These are phyloP conservation scores for Cerceris ruficornis DNA, from an alignment of 2,888 invertebrate species.

Conservation along the genomic window DNA sequence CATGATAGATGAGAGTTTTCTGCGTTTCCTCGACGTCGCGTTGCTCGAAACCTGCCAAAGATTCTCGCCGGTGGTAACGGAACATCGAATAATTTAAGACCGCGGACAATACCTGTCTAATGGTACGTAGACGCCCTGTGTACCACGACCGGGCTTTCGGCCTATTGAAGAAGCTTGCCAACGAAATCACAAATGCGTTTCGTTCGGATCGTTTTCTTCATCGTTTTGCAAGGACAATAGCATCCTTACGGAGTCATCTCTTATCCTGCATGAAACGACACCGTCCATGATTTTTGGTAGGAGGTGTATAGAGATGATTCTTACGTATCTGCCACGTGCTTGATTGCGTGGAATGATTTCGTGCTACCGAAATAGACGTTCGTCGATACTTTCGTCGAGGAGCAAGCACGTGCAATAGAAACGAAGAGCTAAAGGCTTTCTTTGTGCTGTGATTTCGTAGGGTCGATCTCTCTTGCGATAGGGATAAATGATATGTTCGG, in stretches of 20 bases:
- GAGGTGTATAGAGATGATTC: background rate
- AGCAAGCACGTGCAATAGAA: constrained; percentile 35
- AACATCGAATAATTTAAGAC: constrained; percentile 73
- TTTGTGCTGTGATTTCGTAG: constrained; percentile 1
- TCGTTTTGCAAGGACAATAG: background rate
- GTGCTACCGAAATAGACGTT: constrained; percentile 32
- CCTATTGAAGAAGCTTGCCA: constrained; percentile 37
- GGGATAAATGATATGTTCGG: no score
- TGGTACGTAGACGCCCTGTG: constrained; percentile 19
- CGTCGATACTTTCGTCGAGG: constrained; percentile 22
- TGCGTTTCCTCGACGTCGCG: constrained; percentile 73
- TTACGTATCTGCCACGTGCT: constrained; percentile 31
- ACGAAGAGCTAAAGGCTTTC: background rate
- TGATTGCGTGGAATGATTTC: constrained; percentile 26
- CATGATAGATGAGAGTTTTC: constrained; percentile 79
- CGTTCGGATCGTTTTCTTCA: background rate
- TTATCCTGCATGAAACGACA: background rate
- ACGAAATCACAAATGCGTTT: background rate
- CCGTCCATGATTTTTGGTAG: background rate
- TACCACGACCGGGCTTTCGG: constrained; percentile 16
- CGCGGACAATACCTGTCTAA: constrained; percentile 65
- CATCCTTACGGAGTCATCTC: no score
- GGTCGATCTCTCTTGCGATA: background rate
- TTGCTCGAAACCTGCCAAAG: constrained; percentile 67
- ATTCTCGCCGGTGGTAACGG: constrained; percentile 54